Evolutionary conservation across 2,797 vertebrate species (phyloP), one percentile per base, ranked within the genome.

Genomic region (Trachurus trachurus): DNA sequence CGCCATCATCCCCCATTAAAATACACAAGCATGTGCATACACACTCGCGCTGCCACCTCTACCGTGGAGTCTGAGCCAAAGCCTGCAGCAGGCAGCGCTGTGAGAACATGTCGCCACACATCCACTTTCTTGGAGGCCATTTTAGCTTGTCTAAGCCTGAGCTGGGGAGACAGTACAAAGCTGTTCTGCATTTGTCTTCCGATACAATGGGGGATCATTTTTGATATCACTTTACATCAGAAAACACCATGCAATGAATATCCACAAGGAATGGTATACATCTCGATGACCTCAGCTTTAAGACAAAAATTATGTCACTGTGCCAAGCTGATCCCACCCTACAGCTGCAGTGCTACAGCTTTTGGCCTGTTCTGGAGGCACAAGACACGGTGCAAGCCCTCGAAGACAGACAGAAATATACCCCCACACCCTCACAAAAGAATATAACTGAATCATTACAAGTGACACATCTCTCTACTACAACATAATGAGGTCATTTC

Each of bases 21-120:
- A 77, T 66, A 83, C 67, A 82, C 76, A 74, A 59, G 66, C 63
- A 50, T 66, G 52, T 42, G 67, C 29, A 26, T 4, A 68, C 59
- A 74, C 54, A 53, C 57, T 83, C 63, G 66, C 49, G 11, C 17
- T 73, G 76, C 71, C 80, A 79, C 72, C 66, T 84, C 70, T 78
- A 72, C 29, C 53, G 29, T 40, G 52, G 64, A 88, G 71, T 78
- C 70, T 60, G 77, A 85, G 85, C 67, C 76, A 87, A 83, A 71
- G 71, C 73, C 72, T 78, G 82, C 65, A 81, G 78, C 75, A 83
- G 68, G 74, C 84, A 80, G 69, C n/a, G 0, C 49, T 57, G 66
- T 81, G 70, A 80, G 58, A 84, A 92, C 90, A 88, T 86, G 91
- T 88, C 86, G 52, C 60, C 63, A 57, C 92, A 84, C 52, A 90